A percentile compares a stretch with the other conserved stretches of the same genome.
phyloP scores from a whole-genome alignment of 2,888 invertebrate species.

The Hedya salicella region DNA sequence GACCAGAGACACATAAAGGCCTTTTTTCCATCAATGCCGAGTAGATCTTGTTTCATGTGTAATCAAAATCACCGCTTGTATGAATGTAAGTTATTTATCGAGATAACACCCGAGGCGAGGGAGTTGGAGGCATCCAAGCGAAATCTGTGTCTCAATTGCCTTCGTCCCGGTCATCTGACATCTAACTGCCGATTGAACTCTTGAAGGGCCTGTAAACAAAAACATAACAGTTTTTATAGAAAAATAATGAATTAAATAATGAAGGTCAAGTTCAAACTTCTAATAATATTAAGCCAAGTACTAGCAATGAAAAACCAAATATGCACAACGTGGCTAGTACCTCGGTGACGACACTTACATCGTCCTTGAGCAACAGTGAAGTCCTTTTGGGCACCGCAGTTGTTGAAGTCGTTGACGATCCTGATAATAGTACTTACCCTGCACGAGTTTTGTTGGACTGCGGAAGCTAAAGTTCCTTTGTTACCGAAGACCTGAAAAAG shows the following conservation, averaged over 20 bases:
- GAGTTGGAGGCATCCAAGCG: slow-evolving; percentile 1
- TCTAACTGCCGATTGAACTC: slow-evolving; percentile 2
- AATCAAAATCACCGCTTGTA: slow-evolving; percentile 5
- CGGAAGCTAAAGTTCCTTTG: slow-evolving; percentile 5
- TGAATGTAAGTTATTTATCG: slow-evolving; percentile 5
- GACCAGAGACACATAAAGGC: neutral
- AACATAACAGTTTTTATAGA: slow-evolving; percentile 4
- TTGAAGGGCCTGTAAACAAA: neutral
- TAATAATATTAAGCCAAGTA: neutral
- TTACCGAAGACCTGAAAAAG: too few species aligned
- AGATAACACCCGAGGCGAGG: slow-evolving; percentile 9
- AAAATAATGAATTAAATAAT: neutral
- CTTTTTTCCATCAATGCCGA: slow-evolving; percentile 1
- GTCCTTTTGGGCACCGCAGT: slow-evolving; percentile 12
- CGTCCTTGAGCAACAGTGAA: slow-evolving; percentile 2
- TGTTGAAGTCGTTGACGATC: slow-evolving; percentile 16
- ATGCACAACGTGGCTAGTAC: neutral
- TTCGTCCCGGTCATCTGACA: neutral
- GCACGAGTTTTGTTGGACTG: slow-evolving; percentile 18
- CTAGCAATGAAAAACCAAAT: neutral
- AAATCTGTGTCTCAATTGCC: slow-evolving; percentile 15
- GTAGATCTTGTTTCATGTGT: neutral
- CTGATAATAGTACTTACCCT: neutral
- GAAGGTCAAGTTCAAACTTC: neutral
- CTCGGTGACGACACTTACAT: slow-evolving; percentile 4